A percentile compares a stretch with the other conserved stretches of the same genome.
phyloP scores from a whole-genome alignment of 2,888 invertebrate genomes.

The Acanthosoma haemorrhoidale region DNA sequence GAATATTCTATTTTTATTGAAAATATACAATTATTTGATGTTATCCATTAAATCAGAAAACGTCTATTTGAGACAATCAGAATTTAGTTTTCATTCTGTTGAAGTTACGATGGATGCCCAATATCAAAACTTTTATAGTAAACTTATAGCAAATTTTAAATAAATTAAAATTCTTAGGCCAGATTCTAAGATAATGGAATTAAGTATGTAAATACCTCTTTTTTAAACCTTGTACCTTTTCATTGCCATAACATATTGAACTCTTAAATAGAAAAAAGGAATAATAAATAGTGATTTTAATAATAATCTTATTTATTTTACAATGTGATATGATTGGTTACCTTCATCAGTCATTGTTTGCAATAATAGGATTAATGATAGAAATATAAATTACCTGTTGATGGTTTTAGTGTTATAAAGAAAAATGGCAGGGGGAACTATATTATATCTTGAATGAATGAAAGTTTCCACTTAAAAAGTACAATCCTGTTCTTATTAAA shows the following conservation, averaged over 20 bases:
- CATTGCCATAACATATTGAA: constrained; percentile 25
- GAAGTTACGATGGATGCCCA: background rate
- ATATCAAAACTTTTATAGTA: background rate
- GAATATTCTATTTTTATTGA: constrained; percentile 1
- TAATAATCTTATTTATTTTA: constrained; percentile 7
- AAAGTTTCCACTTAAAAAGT: no score
- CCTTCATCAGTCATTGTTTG: constrained; percentile 38
- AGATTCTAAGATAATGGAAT: background rate
- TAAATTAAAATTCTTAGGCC: background rate
- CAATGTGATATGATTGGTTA: constrained; percentile 38
- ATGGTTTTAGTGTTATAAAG: no score
- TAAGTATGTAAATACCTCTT: constrained; percentile 23
- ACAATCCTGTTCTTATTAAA: no score
- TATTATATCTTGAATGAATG: no score
- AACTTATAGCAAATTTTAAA: constrained; percentile 1
- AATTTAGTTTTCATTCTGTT: background rate
- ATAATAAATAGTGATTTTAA: background rate
- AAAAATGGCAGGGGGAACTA: no score
- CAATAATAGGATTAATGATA: constrained; percentile 26
- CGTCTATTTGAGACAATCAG: constrained; percentile 7
- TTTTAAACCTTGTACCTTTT: background rate
- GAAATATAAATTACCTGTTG: background rate
- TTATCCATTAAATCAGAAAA: background rate
- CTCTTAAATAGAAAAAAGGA: background rate
- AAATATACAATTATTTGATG: background rate